Conservation (phyloP, 1,140 invertebrate species). For the Phymorhynchus buccinoides region DNA sequence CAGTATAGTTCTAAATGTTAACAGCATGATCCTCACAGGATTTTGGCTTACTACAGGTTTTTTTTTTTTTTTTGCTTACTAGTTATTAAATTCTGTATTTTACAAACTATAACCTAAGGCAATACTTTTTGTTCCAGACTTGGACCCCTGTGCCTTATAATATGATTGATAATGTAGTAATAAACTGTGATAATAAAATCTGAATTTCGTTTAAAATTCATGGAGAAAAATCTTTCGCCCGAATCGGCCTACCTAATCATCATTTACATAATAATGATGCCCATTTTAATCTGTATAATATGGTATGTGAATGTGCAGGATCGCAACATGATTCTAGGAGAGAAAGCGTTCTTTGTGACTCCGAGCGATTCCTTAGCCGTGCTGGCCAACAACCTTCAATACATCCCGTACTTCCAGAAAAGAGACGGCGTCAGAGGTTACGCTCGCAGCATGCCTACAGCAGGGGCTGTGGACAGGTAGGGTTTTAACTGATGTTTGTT, state of each 20-base stretch:
- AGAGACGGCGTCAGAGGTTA: slow-evolving; percentile 87
- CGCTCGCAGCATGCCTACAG: slow-evolving; percentile 99
- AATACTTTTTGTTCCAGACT: background rate
- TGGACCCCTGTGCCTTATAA: too few species aligned
- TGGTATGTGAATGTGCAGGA: slow-evolving; percentile 76
- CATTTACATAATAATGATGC: too few species aligned
- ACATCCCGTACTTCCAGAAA: slow-evolving; percentile 95
- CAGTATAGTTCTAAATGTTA: too few species aligned
- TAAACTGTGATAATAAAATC: too few species aligned
- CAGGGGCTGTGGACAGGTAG: slow-evolving; percentile 91
- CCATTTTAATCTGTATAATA: background rate
- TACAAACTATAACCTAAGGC: too few species aligned
- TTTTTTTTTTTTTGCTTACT: too few species aligned
- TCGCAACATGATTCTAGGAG: slow-evolving; percentile 97
- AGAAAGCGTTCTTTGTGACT: slow-evolving; percentile 97
- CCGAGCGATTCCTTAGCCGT: slow-evolving; percentile 98
- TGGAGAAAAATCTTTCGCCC: too few species aligned
- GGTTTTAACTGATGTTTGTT: background rate
- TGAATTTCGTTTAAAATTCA: background rate
- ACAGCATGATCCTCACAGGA: too few species aligned
- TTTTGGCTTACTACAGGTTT: too few species aligned
- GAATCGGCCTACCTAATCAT: too few species aligned
- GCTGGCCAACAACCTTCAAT: slow-evolving; percentile 90
- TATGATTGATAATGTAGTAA: too few species aligned
- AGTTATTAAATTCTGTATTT: too few species aligned